These are phyloP conservation scores for Orussus abietinus DNA, from an alignment of 1,140 invertebrate genomes.

Conservation along the genomic window DNA sequence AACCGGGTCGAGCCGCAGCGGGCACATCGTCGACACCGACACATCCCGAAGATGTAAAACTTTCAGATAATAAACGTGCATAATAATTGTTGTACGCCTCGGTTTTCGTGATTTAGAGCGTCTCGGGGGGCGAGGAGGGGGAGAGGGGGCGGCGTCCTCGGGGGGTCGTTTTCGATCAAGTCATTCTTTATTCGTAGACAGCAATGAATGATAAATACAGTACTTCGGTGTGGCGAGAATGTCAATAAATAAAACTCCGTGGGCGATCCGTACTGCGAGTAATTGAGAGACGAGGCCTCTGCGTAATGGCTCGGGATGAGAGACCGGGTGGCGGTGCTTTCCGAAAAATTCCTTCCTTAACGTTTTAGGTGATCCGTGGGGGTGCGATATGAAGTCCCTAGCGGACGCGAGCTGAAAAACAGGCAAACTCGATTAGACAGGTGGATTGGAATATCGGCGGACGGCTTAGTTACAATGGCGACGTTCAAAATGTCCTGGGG, in stretches of 20 bases:
- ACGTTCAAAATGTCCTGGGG: too few relatives aligned
- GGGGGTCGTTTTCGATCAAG: too few relatives aligned
- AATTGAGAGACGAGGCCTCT: slow-evolving; percentile 2
- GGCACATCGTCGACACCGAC: slow-evolving; percentile 20
- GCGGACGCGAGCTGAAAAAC: slow-evolving; percentile 44
- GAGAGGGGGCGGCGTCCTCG: too few relatives aligned
- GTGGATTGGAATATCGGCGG: too few relatives aligned
- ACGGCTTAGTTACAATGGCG: too few relatives aligned
- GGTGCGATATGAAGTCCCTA: slow-evolving; percentile 39
- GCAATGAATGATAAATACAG: slow-evolving; percentile 33
- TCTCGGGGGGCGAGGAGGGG: too few relatives aligned
- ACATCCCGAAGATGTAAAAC: slow-evolving; percentile 46
- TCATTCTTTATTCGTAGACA: slow-evolving; percentile 12
- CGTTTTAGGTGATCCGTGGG: slow-evolving; percentile 33
- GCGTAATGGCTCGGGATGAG: slow-evolving; percentile 10
- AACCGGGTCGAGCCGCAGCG: slow-evolving; percentile 34
- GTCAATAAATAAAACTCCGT: slow-evolving; percentile 39
- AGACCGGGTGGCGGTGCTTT: slow-evolving; percentile 6
- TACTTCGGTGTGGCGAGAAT: slow-evolving; percentile 27
- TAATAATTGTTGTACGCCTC: slow-evolving; percentile 53
- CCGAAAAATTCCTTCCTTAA: slow-evolving; percentile 27
- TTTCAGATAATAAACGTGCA: slow-evolving; percentile 52
- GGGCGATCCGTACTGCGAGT: slow-evolving; percentile 25
- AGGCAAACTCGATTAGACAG: slow-evolving; percentile 8
- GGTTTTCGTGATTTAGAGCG: too few relatives aligned